Base-by-base conservation (phyloP, 2,113 vertebrate species). In the Halichoerus grypus region DNA sequence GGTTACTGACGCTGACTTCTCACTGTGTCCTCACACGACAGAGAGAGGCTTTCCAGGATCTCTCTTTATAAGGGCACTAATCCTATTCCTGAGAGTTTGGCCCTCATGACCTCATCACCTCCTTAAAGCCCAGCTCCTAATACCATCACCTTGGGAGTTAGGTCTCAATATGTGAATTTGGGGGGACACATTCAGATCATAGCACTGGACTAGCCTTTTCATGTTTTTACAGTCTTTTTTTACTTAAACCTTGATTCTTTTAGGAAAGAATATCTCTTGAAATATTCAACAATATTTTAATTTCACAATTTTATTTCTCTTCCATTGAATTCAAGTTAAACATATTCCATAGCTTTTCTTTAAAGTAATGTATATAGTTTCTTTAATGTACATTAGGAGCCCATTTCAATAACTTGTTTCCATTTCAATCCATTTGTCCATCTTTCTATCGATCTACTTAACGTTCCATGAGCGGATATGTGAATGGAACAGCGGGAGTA, bases 251-350 rank as follows among this genome's bases (percentile, higher is more conserved):
- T 63, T 19, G 61, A 51, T 71, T 91, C 79, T 94, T 79, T 97
- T 26, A 28, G 14, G 59, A 79, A 53, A 36, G 79, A 81, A 6
- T 21, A 81, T 59, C n/a, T 86, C n/a, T 72, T 79, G 85, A 95
- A 86, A 46, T 26, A 49, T 63, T 86, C 26, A 10, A 57, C 46
- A 24, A 21, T 18, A 49, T 39, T 94, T 85, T 63, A 15, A 19
- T 55, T 96, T 79, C 46, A 7, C 71, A 57, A 69, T n/a, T 67
- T 96, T 53, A 42, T 39, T 96, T 92, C 85, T 85, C 76, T 88
- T 71, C 42, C 76, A 22, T 57, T 79, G 74, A 59, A 83, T 82
- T 63, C 81, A 65, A 87, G 83, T 77, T 67, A 55, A 97, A 92
- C 33, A 11, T 16, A 33, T 15, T 69, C 71, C 19, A 3, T 57